Evolutionary conservation across 2,888 invertebrate species (phyloP).

Genomic region (Machimus rusticus): DNA sequence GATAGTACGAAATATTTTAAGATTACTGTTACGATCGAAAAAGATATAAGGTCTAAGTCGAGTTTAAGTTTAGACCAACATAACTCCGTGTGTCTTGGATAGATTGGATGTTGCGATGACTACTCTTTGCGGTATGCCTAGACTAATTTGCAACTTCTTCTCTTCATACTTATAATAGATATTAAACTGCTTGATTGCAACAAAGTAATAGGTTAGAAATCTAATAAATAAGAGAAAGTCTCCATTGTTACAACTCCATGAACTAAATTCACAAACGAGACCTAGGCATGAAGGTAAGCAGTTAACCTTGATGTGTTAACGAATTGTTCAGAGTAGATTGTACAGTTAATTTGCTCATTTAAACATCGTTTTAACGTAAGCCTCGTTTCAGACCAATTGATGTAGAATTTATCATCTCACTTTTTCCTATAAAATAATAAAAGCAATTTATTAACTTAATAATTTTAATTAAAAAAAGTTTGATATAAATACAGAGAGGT

Average conservation of each 20-base stretch:
- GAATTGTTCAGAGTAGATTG: neutral
- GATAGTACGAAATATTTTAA: neutral
- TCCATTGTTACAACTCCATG: neutral
- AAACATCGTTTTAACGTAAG: neutral
- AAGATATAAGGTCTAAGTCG: neutral
- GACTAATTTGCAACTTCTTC: neutral
- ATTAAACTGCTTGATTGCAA: neutral
- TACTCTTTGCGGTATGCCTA: neutral
- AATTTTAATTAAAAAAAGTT: too few relatives aligned
- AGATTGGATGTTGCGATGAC: neutral
- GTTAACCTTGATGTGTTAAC: too few relatives aligned
- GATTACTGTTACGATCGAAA: neutral
- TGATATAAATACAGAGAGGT: too few relatives aligned
- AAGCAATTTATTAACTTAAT: too few relatives aligned
- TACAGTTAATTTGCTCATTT: neutral
- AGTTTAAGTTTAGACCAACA: neutral
- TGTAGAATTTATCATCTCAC: too few relatives aligned
- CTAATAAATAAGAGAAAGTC: neutral
- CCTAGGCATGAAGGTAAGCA: neutral
- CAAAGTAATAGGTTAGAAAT: neutral
- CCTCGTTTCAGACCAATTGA: too few relatives aligned
- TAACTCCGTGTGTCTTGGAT: neutral
- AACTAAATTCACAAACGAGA: neutral
- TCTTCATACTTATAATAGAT: neutral
- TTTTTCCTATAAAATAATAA: too few relatives aligned